Evolutionary conservation across 1,140 invertebrate species (phyloP).

Genomic region (Calephelis virginiensis): DNA sequence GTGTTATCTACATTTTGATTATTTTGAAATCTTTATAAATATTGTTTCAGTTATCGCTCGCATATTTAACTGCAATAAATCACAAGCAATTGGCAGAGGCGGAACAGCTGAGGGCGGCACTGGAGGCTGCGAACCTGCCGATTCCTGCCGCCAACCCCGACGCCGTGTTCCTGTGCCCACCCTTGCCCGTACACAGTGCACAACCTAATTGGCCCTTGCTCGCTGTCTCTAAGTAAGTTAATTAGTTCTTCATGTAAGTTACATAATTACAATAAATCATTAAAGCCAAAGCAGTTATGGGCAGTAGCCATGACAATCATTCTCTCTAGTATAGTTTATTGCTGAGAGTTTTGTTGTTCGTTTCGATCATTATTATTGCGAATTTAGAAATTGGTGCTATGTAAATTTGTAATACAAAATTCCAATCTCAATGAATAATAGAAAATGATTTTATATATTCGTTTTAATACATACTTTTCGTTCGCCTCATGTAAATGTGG

Average conservation of each 20-base stretch:
- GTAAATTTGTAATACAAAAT: no score
- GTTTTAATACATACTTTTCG: no score
- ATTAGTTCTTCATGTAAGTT: no score
- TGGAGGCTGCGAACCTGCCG: constrained; percentile 83
- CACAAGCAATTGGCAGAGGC: constrained; percentile 92
- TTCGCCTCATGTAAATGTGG: no score
- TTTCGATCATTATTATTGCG: no score
- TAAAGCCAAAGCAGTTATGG: not conserved
- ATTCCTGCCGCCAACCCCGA: constrained; percentile 88
- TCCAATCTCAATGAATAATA: no score
- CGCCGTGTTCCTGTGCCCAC: constrained; percentile 90
- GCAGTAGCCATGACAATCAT: not conserved
- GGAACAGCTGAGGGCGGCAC: constrained; percentile 82
- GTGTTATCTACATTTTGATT: no score
- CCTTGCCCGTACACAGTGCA: constrained; percentile 90
- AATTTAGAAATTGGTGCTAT: no score
- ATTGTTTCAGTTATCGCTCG: constrained; percentile 78
- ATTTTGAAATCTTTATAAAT: not conserved
- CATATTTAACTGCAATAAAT: constrained; percentile 97
- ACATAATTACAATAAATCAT: not conserved
- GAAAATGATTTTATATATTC: no score
- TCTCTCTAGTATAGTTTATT: no score
- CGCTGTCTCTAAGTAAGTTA: constrained; percentile 86
- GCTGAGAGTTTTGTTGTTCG: no score
- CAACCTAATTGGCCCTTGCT: constrained; percentile 98